Conservation (phyloP, 2,888 invertebrate genomes). For the Strigamia crassipes region DNA sequence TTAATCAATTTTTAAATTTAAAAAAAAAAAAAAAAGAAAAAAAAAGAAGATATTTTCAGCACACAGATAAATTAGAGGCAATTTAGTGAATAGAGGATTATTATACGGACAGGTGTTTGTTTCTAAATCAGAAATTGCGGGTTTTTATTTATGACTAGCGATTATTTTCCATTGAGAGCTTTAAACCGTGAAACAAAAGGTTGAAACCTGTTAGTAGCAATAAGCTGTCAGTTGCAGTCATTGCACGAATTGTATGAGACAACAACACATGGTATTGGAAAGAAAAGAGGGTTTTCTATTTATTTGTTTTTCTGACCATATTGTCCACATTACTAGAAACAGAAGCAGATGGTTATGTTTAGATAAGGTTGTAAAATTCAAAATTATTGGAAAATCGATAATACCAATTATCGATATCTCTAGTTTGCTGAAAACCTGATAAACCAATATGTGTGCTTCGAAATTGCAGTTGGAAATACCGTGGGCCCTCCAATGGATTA, state of each 20-base stretch:
- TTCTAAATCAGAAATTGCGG: neutral
- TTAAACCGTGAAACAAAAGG: slow-evolving; percentile 28
- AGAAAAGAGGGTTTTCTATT: neutral
- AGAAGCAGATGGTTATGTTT: slow-evolving; percentile 24
- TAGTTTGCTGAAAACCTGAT: neutral
- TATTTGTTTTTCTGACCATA: slow-evolving; percentile 10
- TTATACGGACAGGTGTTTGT: neutral
- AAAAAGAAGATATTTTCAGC: neutral
- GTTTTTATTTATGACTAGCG: neutral
- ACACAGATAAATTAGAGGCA: neutral
- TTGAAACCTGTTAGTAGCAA: slow-evolving; percentile 32
- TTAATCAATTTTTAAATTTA: neutral
- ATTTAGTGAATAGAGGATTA: neutral
- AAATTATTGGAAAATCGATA: slow-evolving; percentile 36
- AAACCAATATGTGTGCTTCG: slow-evolving; percentile 32
- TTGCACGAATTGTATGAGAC: slow-evolving; percentile 29
- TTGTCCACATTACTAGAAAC: slow-evolving; percentile 1
- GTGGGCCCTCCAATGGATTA: neutral
- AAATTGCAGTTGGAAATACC: slow-evolving; percentile 28
- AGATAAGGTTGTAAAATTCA: slow-evolving; percentile 33
- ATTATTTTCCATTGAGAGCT: slow-evolving; percentile 1
- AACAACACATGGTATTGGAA: slow-evolving; percentile 15
- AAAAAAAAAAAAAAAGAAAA: no score
- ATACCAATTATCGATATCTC: slow-evolving; percentile 27
- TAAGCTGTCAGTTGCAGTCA: slow-evolving; percentile 31